Conservation (phyloP, 2,113 vertebrate species). For the Tragulus kanchil region DNA sequence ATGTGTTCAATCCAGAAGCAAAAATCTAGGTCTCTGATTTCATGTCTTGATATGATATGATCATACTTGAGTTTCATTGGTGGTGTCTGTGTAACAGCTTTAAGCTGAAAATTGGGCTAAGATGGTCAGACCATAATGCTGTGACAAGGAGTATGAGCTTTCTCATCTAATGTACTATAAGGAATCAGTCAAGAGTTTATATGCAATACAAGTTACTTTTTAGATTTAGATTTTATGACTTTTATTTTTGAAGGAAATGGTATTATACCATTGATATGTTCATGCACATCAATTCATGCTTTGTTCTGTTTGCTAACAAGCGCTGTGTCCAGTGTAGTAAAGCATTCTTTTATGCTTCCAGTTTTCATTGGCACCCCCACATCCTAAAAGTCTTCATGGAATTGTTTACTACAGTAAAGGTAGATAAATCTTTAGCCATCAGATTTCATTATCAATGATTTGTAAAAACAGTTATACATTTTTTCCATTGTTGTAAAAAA, state of each 20-base stretch:
- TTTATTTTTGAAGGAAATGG: constrained; percentile 40
- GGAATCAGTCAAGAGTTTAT: constrained; percentile 43
- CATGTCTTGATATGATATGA: not conserved
- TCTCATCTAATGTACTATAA: not conserved
- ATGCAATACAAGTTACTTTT: constrained; percentile 14
- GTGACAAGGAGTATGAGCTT: not conserved
- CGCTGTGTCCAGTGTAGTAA: not conserved
- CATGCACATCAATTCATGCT: not conserved
- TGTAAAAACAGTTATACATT: not conserved
- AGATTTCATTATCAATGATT: not conserved
- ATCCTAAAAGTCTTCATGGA: not conserved
- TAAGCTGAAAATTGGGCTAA: not conserved
- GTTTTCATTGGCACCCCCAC: not conserved
- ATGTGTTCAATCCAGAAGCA: not conserved
- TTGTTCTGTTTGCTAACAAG: constrained; percentile 1
- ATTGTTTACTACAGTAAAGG: not conserved
- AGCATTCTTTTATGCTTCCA: not conserved
- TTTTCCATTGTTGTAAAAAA: not conserved
- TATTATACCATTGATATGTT: not conserved
- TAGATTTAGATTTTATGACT: constrained; percentile 42
- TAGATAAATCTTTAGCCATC: not conserved
- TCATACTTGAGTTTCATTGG: not conserved
- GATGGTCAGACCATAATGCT: not conserved
- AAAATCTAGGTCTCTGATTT: constrained; percentile 6
- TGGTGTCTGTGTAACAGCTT: not conserved